phyloP scores from a whole-genome alignment of 2,113 vertebrate species.

The Ceuthmochares aereus region DNA sequence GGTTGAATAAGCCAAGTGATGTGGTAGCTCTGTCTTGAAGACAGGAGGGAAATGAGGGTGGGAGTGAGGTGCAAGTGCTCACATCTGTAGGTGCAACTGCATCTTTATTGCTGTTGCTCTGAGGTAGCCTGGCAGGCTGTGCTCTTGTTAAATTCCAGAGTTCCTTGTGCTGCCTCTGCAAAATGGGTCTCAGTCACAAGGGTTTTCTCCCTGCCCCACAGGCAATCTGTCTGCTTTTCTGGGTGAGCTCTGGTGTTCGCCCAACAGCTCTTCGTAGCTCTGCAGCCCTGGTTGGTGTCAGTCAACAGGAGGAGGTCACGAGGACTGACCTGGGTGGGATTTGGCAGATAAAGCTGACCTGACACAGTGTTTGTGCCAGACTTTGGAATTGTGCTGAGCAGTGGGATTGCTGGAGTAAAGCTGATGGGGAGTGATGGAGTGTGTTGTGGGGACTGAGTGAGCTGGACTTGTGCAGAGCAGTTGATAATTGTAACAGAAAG shows the following conservation, averaged over 20 bases:
- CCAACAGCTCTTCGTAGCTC: not conserved
- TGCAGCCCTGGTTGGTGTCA: not conserved
- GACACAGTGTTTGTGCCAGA: not conserved
- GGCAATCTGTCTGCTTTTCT: not conserved
- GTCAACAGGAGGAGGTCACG: not conserved
- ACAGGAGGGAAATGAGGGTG: not conserved
- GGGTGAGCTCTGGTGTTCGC: not conserved
- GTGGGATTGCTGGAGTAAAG: not conserved
- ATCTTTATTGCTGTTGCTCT: not conserved
- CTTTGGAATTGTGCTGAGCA: conserved; percentile 18
- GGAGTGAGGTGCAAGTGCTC: not conserved
- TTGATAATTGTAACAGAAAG: not conserved
- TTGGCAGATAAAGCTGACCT: conserved; percentile 4
- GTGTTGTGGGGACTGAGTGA: not conserved
- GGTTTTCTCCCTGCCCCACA: not conserved
- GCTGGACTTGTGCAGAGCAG: not conserved
- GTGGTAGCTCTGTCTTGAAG: not conserved
- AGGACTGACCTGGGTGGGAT: conserved; percentile 32
- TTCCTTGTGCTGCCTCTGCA: not conserved
- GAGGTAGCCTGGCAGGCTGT: not conserved
- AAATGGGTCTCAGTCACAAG: not conserved
- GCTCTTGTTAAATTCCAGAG: not conserved
- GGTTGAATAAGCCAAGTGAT: not conserved
- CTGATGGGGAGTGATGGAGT: not conserved
- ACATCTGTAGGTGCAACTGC: not conserved